Percentiles rank a stretch among this genome's conserved stretches.
Conservation (phyloP, 2,888 invertebrate species). For the Ormyrus nitidulus region DNA sequence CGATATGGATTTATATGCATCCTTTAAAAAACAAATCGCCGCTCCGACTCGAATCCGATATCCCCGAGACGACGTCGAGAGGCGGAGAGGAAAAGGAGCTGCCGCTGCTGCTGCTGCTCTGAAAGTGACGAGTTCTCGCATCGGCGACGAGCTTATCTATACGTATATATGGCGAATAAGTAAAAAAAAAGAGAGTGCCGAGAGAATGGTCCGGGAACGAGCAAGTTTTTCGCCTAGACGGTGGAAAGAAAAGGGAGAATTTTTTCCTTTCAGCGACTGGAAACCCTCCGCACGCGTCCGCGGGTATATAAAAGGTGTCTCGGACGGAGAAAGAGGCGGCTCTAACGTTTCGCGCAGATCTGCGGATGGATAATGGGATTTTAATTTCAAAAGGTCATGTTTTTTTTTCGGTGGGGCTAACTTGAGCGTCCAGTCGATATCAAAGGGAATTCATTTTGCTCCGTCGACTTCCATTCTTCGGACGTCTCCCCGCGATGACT, state of each 20-base stretch:
- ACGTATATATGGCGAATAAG: not conserved
- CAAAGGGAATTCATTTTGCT: conserved; percentile 19
- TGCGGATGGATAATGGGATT: conserved; percentile 44
- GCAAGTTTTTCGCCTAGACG: conserved; percentile 14
- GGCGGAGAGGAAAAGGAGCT: too few relatives aligned
- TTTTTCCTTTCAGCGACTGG: conserved; percentile 31
- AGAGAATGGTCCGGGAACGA: conserved; percentile 23
- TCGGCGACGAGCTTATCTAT: conserved; percentile 21
- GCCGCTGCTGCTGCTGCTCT: conserved; percentile 1
- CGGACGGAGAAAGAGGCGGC: not conserved
- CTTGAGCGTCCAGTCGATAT: not conserved
- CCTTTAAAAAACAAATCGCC: too few relatives aligned
- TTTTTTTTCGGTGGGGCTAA: not conserved
- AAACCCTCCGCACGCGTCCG: conserved; percentile 2
- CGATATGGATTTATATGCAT: too few relatives aligned
- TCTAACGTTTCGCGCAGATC: conserved; percentile 5
- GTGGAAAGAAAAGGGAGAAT: conserved; percentile 11
- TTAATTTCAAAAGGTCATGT: conserved; percentile 43
- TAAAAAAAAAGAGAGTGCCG: not conserved
- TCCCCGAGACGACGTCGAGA: too few relatives aligned
- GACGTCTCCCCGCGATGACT: too few relatives aligned
- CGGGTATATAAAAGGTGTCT: conserved; percentile 8
- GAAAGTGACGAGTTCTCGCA: conserved; percentile 50
- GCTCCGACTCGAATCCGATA: too few relatives aligned
- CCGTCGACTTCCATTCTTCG: too few relatives aligned